Evolutionary conservation across 2,888 invertebrate species (phyloP).

Genomic region (Macaria liturata): DNA sequence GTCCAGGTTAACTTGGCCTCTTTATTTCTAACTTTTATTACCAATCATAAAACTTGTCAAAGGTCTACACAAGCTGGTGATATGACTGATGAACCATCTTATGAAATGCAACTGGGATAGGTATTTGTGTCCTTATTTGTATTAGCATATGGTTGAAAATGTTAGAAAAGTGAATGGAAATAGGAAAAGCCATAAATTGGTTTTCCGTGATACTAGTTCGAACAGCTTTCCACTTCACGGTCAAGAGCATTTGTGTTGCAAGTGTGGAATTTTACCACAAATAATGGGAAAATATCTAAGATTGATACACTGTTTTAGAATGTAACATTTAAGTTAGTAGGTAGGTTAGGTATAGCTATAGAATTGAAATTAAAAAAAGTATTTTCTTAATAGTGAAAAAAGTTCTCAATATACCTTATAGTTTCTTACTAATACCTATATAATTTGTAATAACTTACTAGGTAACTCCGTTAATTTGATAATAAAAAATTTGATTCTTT

Average conservation of each 20-base stretch:
- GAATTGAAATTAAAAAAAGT: too few relatives aligned
- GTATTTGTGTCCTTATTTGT: not conserved
- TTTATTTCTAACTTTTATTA: not conserved
- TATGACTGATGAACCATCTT: slow-evolving; percentile 18
- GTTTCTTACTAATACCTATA: too few relatives aligned
- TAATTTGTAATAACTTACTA: too few relatives aligned
- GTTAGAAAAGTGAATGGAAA: slow-evolving; percentile 4
- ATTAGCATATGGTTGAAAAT: slow-evolving; percentile 42
- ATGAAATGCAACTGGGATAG: not conserved
- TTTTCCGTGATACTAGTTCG: slow-evolving; percentile 48
- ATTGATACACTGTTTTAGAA: not conserved
- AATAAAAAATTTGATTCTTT: too few relatives aligned
- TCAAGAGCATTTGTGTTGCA: slow-evolving; percentile 69
- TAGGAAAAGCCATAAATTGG: slow-evolving; percentile 32
- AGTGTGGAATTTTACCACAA: slow-evolving; percentile 36
- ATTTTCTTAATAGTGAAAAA: too few relatives aligned
- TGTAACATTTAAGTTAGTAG: too few relatives aligned
- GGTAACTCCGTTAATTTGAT: too few relatives aligned
- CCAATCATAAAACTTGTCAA: not conserved
- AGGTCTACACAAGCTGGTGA: slow-evolving; percentile 39
- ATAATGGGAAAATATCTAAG: not conserved
- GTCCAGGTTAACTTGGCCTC: slow-evolving; percentile 37
- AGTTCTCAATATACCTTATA: too few relatives aligned
- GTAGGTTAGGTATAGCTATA: too few relatives aligned
- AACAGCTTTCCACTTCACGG: slow-evolving; percentile 76